Base-by-base conservation (phyloP, 1,140 invertebrate genomes). In the Pseudoatta argentina region DNA sequence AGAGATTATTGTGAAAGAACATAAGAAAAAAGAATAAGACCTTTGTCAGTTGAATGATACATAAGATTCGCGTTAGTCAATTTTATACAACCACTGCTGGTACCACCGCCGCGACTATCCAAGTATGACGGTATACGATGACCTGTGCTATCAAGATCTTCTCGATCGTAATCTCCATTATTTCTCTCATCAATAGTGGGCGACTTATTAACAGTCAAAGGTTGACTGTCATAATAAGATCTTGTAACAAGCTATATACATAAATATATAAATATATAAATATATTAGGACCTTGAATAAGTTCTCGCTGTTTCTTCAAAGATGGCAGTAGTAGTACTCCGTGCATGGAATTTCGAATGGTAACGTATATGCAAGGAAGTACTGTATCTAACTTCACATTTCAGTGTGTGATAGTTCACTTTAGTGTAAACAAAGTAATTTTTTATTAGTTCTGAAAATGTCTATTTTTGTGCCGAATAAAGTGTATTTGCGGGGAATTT, bases 151-250 rank as follows among this genome's bases (percentile, higher is more conserved):
- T 94, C 93, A 24, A 91, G 76, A 57, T 94, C 93, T 55, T 93
- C 39, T 10, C 39, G 39, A 12, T 44, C 93, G n/a, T 93, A 94
- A 48, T 94, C 93, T 3, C 93, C 94, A 86, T 94, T 94, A 75
- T 94, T 94, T 55, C 92, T 87, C 72, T 94, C 93, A 24, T 94
- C 93, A 2, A 92, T 79, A 21, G 89, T 87, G 2, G 91, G 76
- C 14, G 92, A 73, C 78, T 93, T 93, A 10, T 92, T 88, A 86
- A 92, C 85, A 63, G 94, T 87, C 79, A 95, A 91, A 21, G 95
- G 94, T n/a, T 75, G 79, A 30, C 94, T 95, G 82, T 96, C 96
- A 83, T 95, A 95, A 67, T 95, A 96, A 4, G 95, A 94, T 92
- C 95, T 95, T 61, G 95, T 95, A 39, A 96, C 95, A 61, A 95